These are phyloP conservation scores for Ecliptopera silaceata DNA, from an alignment of 2,888 invertebrate species.

Conservation along the genomic window DNA sequence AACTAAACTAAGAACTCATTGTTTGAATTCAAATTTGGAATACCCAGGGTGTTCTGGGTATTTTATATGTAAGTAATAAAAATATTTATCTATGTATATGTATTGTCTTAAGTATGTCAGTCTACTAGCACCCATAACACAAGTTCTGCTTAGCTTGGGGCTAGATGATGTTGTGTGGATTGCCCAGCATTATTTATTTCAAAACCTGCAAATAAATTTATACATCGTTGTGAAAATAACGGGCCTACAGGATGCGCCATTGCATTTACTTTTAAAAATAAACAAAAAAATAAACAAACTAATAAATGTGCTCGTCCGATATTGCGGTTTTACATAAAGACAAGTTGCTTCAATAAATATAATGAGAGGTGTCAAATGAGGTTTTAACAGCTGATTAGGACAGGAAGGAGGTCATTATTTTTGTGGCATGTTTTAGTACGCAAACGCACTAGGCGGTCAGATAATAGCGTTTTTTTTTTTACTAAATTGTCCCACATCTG, in stretches of 20 bases:
- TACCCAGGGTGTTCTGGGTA: too few species aligned
- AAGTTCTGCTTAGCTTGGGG: too few species aligned
- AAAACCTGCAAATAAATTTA: neutral
- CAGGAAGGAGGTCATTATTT: constrained; percentile 24
- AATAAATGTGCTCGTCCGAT: constrained; percentile 30
- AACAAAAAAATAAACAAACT: constrained; percentile 39
- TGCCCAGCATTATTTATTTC: too few species aligned
- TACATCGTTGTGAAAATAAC: constrained; percentile 40
- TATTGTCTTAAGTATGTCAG: too few species aligned
- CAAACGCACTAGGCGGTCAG: neutral
- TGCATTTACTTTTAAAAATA: constrained; percentile 52
- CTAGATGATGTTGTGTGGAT: too few species aligned
- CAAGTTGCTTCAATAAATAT: constrained; percentile 20
- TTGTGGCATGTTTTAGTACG: constrained; percentile 5
- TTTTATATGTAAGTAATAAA: too few species aligned
- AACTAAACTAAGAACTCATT: too few species aligned
- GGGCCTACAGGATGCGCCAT: constrained; percentile 48
- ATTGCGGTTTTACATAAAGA: constrained; percentile 25
- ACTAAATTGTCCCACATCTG: too few species aligned
- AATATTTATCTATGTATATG: too few species aligned
- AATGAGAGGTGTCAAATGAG: constrained; percentile 29
- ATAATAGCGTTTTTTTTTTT: too few species aligned
- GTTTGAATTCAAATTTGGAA: too few species aligned
- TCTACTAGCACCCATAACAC: too few species aligned
- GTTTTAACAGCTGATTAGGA: constrained; percentile 18